Conservation (phyloP, 2,797 vertebrate genomes). For the Orestias chungarensis region DNA sequence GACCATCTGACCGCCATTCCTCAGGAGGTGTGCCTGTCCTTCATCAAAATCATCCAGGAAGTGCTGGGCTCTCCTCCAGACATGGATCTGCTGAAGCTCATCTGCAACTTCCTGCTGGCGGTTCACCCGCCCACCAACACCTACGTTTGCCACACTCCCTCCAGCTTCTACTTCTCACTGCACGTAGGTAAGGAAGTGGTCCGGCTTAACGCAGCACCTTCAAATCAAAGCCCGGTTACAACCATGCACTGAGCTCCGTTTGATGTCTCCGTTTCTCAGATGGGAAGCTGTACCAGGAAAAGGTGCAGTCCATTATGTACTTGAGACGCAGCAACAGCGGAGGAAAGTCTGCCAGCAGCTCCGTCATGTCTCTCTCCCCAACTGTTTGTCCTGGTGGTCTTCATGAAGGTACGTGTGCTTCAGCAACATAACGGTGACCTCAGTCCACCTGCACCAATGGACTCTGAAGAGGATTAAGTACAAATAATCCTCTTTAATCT, state of each 20-base stretch:
- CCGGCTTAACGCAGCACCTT: constrained; percentile 1
- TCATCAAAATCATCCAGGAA: constrained; percentile 98
- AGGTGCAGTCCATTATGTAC: constrained; percentile 92
- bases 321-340: constrained; percentile 88
- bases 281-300: constrained; percentile 95
- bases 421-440: not conserved
- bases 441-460: not conserved
- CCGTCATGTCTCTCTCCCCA: constrained; percentile 84
- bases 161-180: constrained; percentile 95
- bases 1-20: constrained; percentile 89
- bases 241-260: constrained; percentile 22
- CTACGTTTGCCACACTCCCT: constrained; percentile 97
- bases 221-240: constrained; percentile 10
- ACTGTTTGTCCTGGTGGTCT: constrained; percentile 81
- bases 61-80: constrained; percentile 97
- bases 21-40: constrained; percentile 93
- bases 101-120: constrained; percentile 96
- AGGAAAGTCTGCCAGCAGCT: constrained; percentile 84
- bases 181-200: constrained; percentile 86
- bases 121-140: constrained; percentile 98
- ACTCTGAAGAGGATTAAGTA: not conserved
- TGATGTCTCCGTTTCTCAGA: constrained; percentile 78
- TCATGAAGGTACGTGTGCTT: constrained; percentile 79
- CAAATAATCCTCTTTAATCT: not conserved
- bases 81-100: constrained; percentile 88